A percentile compares a stretch with the other conserved stretches of the same genome.
Evolutionary conservation across 2,888 invertebrate species (phyloP).

Genomic region (Pterostichus madidus): DNA sequence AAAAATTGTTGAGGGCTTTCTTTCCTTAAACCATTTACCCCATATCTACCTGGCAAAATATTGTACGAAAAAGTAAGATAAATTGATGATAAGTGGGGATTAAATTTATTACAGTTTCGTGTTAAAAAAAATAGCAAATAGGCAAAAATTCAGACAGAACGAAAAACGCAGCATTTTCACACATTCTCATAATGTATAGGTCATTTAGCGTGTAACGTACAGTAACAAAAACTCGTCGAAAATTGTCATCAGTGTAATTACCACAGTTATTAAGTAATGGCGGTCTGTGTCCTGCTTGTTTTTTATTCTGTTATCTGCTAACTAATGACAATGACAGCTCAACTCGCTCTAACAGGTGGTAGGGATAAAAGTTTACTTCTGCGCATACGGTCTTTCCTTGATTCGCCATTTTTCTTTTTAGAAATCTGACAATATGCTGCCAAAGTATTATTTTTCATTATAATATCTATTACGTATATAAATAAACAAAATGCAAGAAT

Average conservation of each 20-base stretch:
- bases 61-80: no score
- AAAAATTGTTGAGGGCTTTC: no score
- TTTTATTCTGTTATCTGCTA: constrained; percentile 47
- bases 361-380: not conserved
- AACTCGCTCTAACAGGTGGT: constrained; percentile 34
- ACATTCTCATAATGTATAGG: not conserved
- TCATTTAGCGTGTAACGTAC: not conserved
- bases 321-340: constrained; percentile 34
- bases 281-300: constrained; percentile 2
- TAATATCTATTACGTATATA: no score
- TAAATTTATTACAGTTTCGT: no score
- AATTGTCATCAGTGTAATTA: constrained; percentile 39
- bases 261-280: constrained; percentile 44
- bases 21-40: no score
- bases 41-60: no score
- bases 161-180: not conserved
- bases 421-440: no score
- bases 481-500: no score
- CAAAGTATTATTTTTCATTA: no score
- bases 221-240: constrained; percentile 5
- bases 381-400: not conserved
- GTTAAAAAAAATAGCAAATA: no score
- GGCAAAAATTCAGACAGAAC: no score
- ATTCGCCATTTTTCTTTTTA: not conserved
- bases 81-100: no score